Evolutionary conservation across 2,888 invertebrate genomes (phyloP).

Genomic region (Punctoribates punctum): DNA sequence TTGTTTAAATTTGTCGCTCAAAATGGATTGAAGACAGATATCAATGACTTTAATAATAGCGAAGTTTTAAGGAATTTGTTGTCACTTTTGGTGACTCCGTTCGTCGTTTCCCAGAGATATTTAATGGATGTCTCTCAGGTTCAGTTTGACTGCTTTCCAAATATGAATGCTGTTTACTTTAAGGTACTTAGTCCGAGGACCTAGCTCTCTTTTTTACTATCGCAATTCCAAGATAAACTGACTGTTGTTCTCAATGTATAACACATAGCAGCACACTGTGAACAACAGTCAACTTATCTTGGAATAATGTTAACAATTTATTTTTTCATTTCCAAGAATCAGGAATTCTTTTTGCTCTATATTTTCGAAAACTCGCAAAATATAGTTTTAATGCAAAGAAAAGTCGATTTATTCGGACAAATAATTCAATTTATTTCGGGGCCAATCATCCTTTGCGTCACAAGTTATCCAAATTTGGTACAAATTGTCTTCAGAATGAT

Average conservation of each 20-base stretch:
- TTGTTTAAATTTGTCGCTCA: slow-evolving; percentile 58
- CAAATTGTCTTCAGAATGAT: slow-evolving; percentile 35
- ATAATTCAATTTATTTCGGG: slow-evolving; percentile 36
- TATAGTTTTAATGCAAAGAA: slow-evolving; percentile 29
- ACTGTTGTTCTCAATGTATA: too few relatives aligned
- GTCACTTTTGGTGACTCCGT: slow-evolving; percentile 35
- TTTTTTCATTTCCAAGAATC: slow-evolving; percentile 11
- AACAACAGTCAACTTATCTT: too few relatives aligned
- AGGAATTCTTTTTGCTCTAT: slow-evolving; percentile 38
- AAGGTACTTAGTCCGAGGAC: too few relatives aligned
- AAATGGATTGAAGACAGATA: slow-evolving; percentile 46
- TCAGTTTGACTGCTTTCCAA: slow-evolving; percentile 16
- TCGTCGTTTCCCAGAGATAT: slow-evolving; percentile 31
- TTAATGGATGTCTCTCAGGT: slow-evolving; percentile 5
- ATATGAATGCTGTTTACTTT: slow-evolving; percentile 9
- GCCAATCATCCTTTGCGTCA: slow-evolving; percentile 1
- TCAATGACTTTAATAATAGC: neutral
- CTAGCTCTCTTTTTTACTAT: too few relatives aligned
- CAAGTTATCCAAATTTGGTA: slow-evolving; percentile 32
- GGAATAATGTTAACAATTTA: too few relatives aligned
- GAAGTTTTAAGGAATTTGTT: slow-evolving; percentile 36
- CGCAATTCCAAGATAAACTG: too few relatives aligned
- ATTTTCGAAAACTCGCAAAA: slow-evolving; percentile 18
- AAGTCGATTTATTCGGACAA: slow-evolving; percentile 18
- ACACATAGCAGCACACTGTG: too few relatives aligned